Base-by-base conservation (phyloP, 2,797 vertebrate species). In the Gambusia yucatana region DNA sequence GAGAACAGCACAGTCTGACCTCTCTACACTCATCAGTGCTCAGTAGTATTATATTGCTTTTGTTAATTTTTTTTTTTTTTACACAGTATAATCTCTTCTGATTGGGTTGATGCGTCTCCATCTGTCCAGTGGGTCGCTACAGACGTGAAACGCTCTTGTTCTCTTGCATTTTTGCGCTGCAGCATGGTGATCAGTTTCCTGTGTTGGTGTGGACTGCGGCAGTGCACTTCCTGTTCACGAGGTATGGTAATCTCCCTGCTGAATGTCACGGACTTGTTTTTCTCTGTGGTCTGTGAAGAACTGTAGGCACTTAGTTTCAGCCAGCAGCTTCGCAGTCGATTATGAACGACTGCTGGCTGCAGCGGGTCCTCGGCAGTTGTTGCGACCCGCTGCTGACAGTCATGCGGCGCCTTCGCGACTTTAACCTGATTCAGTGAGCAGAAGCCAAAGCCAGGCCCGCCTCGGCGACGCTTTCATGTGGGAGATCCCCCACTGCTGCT, bases 241-340 rank as follows among this genome's bases (percentile, higher is more conserved):
- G 84, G 84, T 89, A 91, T 92, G 90, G 90, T 93, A 91, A 91
- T 93, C 93, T 91, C 92, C 90, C 92, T 57, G 87, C 28, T 91
- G 91, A 94, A 94, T 94, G 92, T 93, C 93, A 93, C 77, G 88
- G 90, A 90, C 92, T 92, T 88, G 91, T 93, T 94, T 91, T 91
- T 86, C 83, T 91, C 87, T 93, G 93, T 87, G 93, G 91, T 93
- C 84, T 88, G 79, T 88, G 79, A 77, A 88, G 80, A 87, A 85
- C 85, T 88, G 91, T 85, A 93, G 94, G 92, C 93, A 92, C 90
- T 93, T 92, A 69, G 84, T 91, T 91, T 91, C 87, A 90, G 63
- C 76, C 84, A 44, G 84, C 82, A 83, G 82, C 85, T 92, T 90
- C 82, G 89, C 90, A 92, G 87, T 87, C 71, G 84, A 73, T 80